Base-by-base conservation (phyloP, 2,888 invertebrate species). In the Buathra laborator region DNA sequence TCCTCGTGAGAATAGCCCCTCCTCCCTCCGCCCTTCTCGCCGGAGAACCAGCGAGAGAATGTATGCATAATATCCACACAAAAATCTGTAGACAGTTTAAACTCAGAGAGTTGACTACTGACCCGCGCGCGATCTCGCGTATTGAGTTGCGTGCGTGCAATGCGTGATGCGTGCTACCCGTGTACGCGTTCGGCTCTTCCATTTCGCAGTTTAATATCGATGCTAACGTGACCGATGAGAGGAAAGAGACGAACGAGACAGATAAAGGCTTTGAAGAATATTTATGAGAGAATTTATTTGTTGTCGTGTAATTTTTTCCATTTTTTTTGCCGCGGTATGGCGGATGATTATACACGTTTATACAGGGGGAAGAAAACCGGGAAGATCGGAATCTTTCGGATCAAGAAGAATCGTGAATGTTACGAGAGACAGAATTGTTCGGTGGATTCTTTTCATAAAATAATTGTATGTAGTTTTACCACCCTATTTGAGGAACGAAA, bases 181-280 rank as follows among this genome's bases (percentile, higher is more conserved):
- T 68, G 16, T 53, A 71, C 64, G 37, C 71, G 76, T 72, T 72
- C 6, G 64, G 46, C 68, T 81, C 74, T 77, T 62, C 77, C 19
- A 9, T 37, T 81, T 81, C 71, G 29, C 56, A 81, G 79, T 84
- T 56, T 53, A 53, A 53, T 84, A 84, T 84, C 81, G 84, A 84
- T 72, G 72, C 62, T 74, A 77, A 78, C 81, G 43, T 59, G 75
- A 79, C 68, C 44, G 48, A 37, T 56, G 46, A 43, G 16, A 56
- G 3, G 67, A 77, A 72, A 80, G 70, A 81, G 79, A 72, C 66
- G 67, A 77, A 46, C 83, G 84, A 87, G 86, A 87, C 85, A 81
- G 82, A 87, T 83, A 82, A 78, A 86, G 81, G 85, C 82, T 81
- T 37, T 19, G 56, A 62, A 16, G 46, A 74, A 78, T 81, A 81